Evolutionary conservation across 2,797 vertebrate species (phyloP).

Genomic region (Malurus splendens): DNA sequence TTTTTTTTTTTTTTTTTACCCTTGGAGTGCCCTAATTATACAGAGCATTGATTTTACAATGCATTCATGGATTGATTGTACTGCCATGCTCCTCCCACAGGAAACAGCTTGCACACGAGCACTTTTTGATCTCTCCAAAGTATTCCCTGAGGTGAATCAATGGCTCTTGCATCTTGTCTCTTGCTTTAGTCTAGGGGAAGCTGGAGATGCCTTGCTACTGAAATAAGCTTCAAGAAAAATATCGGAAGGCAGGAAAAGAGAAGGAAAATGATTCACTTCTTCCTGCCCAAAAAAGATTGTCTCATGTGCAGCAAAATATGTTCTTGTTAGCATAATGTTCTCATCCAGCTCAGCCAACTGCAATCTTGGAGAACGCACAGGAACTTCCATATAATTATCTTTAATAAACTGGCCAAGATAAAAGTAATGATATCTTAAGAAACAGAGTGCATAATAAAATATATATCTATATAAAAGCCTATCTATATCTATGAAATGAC

Average conservation of each 20-base stretch:
- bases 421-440: conserved; percentile 44
- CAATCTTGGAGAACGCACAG: background rate
- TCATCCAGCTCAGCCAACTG: background rate
- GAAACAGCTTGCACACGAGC: conserved; percentile 72
- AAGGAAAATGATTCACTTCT: background rate
- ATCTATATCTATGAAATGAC: conserved; percentile 12
- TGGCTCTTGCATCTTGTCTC: conserved; percentile 62
- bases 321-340: conserved; percentile 23
- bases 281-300: background rate
- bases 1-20: conserved; percentile 73
- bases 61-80: conserved; percentile 89
- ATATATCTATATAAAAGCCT: conserved; percentile 35
- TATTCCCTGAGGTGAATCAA: conserved; percentile 66
- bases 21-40: conserved; percentile 95
- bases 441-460: conserved; percentile 42
- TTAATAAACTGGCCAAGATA: conserved; percentile 52
- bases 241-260: background rate
- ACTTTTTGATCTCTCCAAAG: conserved; percentile 71
- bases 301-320: conserved; percentile 5
- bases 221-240: conserved; percentile 36
- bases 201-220: conserved; percentile 20
- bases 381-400: conserved; percentile 40
- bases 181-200: conserved; percentile 28
- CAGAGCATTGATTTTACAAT: conserved; percentile 94
- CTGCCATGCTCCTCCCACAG: conserved; percentile 77